Evolutionary conservation across 2,113 vertebrate genomes (phyloP).

Genomic region (Periophthalmodon schlosseri): DNA sequence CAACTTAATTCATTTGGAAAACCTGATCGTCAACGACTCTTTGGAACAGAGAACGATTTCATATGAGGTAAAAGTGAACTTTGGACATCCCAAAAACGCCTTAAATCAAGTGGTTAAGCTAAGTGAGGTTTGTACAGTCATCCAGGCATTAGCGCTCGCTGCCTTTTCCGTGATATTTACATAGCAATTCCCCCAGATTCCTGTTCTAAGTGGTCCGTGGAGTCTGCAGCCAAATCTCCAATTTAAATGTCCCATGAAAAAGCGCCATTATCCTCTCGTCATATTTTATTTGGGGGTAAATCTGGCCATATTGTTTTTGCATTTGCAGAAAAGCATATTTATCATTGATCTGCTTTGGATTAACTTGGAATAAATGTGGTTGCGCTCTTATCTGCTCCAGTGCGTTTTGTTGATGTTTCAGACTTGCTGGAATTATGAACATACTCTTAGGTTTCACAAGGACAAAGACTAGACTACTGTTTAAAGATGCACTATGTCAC

Average conservation of each 20-base stretch:
- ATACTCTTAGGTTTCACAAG: not conserved
- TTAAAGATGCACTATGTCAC: not conserved
- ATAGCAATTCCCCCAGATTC: conserved; percentile 38
- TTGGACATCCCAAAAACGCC: conserved; percentile 38
- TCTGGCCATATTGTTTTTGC: conserved; percentile 25
- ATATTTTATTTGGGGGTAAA: conserved; percentile 33
- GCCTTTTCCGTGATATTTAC: conserved; percentile 41
- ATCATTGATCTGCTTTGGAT: conserved; percentile 16
- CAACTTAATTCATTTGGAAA: conserved; percentile 50
- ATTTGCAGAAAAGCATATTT: conserved; percentile 17
- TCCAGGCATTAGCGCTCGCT: conserved; percentile 50
- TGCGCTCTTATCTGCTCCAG: not conserved
- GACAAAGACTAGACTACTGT: not conserved
- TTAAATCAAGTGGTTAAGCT: conserved; percentile 61
- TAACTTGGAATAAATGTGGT: not conserved
- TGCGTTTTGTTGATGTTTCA: not conserved
- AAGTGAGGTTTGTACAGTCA: conserved; percentile 59
- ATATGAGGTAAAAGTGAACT: conserved; percentile 38
- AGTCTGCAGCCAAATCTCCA: conserved; percentile 55
- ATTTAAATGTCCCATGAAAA: conserved; percentile 44
- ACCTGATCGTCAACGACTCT: conserved; percentile 34
- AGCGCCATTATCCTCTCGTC: conserved; percentile 43
- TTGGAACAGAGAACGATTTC: conserved; percentile 27
- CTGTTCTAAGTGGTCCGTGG: conserved; percentile 48
- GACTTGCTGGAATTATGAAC: conserved; percentile 3